These are phyloP conservation scores for Prosapia bicincta DNA, from an alignment of 2,888 invertebrate genomes.

Conservation along the genomic window DNA sequence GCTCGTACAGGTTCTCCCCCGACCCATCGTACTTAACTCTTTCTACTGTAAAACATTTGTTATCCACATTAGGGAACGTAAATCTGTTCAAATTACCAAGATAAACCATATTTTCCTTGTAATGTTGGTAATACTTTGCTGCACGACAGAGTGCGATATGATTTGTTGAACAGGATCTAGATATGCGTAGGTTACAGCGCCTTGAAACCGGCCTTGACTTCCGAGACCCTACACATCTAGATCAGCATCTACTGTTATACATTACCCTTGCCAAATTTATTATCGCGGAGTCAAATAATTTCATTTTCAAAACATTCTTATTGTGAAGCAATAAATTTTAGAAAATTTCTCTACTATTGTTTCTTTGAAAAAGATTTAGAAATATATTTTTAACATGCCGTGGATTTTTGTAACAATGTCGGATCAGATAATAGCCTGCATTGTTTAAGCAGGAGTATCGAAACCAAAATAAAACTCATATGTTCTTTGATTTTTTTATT, in stretches of 20 bases:
- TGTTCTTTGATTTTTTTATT: too few species aligned
- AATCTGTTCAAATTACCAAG: not conserved
- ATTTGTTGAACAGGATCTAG: not conserved
- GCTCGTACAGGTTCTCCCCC: too few species aligned
- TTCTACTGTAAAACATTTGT: too few species aligned
- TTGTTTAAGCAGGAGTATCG: too few species aligned
- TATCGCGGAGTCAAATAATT: not conserved
- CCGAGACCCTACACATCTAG: not conserved
- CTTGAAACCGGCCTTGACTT: not conserved
- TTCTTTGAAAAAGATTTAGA: not conserved
- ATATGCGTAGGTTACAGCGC: not conserved
- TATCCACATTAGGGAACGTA: not conserved
- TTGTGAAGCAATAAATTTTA: not conserved
- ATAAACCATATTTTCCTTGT: not conserved
- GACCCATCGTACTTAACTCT: too few species aligned
- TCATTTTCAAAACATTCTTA: not conserved
- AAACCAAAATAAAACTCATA: too few species aligned
- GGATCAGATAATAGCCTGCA: too few species aligned
- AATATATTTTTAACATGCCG: too few species aligned
- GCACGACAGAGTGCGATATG: not conserved
- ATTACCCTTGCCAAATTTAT: not conserved
- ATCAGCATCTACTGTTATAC: not conserved
- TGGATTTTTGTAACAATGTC: too few species aligned
- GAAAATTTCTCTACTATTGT: not conserved
- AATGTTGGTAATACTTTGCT: not conserved